Conservation (phyloP, 2,797 vertebrate genomes). For the Protosalanx chinensis region DNA sequence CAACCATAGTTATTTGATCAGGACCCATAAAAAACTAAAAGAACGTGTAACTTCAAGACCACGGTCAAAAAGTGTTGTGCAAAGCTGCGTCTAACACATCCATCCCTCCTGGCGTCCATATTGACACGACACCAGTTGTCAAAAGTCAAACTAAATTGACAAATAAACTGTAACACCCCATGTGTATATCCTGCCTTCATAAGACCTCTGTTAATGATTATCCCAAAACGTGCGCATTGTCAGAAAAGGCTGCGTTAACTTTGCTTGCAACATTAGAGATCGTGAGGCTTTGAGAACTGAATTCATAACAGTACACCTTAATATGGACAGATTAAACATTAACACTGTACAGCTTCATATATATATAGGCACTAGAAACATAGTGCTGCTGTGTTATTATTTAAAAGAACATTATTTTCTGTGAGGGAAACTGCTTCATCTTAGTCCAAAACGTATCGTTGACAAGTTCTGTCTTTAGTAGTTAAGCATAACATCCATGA, state of each 20-base stretch:
- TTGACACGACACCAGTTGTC: constrained; percentile 16
- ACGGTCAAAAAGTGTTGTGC: constrained; percentile 48
- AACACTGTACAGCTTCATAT: constrained; percentile 35
- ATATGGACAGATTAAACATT: constrained; percentile 20
- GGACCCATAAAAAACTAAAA: constrained; percentile 25
- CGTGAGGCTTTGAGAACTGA: constrained; percentile 20
- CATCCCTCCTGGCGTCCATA: constrained; percentile 20
- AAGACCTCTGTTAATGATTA: background rate
- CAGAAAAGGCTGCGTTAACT: constrained; percentile 19
- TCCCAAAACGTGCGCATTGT: constrained; percentile 26
- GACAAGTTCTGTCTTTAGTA: constrained; percentile 10
- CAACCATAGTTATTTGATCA: constrained; percentile 27
- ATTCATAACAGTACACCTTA: constrained; percentile 21
- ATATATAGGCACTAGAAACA: constrained; percentile 20
- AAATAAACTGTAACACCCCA: constrained; percentile 26
- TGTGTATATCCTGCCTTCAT: constrained; percentile 15
- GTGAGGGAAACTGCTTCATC: constrained; percentile 17
- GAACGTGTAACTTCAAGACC: constrained; percentile 4
- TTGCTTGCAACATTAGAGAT: constrained; percentile 21
- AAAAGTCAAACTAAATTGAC: constrained; percentile 19
- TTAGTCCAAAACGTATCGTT: background rate
- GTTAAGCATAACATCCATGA: constrained; percentile 23
- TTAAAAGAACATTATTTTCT: constrained; percentile 17
- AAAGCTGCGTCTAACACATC: constrained; percentile 51
- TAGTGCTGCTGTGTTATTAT: constrained; percentile 8